Conservation (phyloP, 2,113 vertebrate genomes). For the Jaculus jaculus region DNA sequence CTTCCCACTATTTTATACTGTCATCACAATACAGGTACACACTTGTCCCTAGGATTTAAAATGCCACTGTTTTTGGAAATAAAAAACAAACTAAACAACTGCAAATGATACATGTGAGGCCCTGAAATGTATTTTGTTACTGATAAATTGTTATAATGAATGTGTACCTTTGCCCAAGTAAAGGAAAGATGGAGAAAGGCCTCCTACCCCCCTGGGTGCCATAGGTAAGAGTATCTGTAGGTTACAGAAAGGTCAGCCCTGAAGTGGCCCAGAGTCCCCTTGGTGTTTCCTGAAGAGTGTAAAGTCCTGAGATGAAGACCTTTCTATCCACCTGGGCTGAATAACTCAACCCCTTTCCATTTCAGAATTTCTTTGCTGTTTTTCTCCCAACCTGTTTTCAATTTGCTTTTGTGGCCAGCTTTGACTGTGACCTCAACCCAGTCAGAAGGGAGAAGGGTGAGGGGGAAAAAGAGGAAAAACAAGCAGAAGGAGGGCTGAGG, state of each 20-base stretch:
- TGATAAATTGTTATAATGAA: neutral
- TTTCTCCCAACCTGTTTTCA: slow-evolving; percentile 86
- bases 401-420: slow-evolving; percentile 84
- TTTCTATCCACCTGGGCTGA: slow-evolving; percentile 65
- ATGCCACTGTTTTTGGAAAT: neutral
- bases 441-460: slow-evolving; percentile 73
- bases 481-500: neutral
- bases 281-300: neutral
- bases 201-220: too few relatives aligned
- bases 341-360: slow-evolving; percentile 34
- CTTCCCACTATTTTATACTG: neutral
- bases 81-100: neutral
- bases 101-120: neutral
- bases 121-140: neutral
- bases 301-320: neutral
- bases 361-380: slow-evolving; percentile 72
- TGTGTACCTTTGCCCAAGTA: neutral
- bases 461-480: neutral
- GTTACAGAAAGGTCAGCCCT: neutral
- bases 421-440: slow-evolving; percentile 85
- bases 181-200: neutral
- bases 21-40: neutral
- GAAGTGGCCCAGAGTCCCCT: neutral
- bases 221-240: neutral
- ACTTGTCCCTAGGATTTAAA: neutral